A percentile compares a stretch with the other conserved stretches of the same genome.
Evolutionary conservation across 2,888 invertebrate species (phyloP).

Genomic region (Smittia aterrima): DNA sequence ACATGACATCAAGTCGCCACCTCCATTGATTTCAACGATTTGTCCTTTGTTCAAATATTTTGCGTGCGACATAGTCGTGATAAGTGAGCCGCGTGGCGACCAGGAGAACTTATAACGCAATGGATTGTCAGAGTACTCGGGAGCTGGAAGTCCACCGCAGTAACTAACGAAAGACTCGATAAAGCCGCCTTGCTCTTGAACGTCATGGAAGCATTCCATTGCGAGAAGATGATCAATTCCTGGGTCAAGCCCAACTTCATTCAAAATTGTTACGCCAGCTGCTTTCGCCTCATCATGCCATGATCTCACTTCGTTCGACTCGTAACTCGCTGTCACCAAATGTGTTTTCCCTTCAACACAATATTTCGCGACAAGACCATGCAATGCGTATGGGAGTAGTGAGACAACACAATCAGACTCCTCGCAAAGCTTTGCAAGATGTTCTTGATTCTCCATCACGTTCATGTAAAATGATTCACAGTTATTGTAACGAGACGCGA

Average conservation of each 20-base stretch:
- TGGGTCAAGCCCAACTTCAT: constrained; percentile 96
- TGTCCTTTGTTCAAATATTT: constrained; percentile 80
- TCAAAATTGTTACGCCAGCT: constrained; percentile 89
- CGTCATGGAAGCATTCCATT: constrained; percentile 93
- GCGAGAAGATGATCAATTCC: constrained; percentile 98
- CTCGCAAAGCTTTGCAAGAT: constrained; percentile 66
- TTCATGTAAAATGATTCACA: constrained; percentile 80
- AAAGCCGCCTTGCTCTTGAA: constrained; percentile 83
- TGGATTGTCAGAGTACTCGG: constrained; percentile 91
- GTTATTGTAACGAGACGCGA: constrained; percentile 74
- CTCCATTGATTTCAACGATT: constrained; percentile 83
- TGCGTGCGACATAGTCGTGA: constrained; percentile 87
- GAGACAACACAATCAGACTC: constrained; percentile 79
- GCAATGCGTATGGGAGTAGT: constrained; percentile 85
- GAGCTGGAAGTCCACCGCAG: constrained; percentile 96
- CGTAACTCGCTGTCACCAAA: constrained; percentile 96
- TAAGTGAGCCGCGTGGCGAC: constrained; percentile 91
- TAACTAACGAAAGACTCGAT: constrained; percentile 94
- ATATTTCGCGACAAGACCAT: constrained; percentile 78
- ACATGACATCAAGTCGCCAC: constrained; percentile 85
- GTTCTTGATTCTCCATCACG: constrained; percentile 70
- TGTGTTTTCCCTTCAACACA: constrained; percentile 86
- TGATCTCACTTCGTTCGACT: constrained; percentile 77
- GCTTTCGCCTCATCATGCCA: constrained; percentile 81
- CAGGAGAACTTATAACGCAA: constrained; percentile 92